phyloP scores from a whole-genome alignment of 2,888 invertebrate genomes.

The Bedellia somnulentella region DNA sequence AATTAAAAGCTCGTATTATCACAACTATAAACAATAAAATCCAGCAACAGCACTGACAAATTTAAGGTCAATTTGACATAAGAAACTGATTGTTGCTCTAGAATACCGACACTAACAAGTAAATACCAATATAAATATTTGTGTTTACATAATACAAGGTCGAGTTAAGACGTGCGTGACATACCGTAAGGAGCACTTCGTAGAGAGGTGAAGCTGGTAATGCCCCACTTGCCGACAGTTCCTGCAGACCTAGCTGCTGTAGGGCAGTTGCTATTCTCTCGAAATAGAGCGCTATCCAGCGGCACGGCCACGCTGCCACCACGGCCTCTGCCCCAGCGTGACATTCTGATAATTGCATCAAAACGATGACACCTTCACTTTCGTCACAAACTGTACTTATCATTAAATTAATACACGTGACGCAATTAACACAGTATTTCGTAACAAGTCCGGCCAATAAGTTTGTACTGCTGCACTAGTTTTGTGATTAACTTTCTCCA shows the following conservation, averaged over 20 bases:
- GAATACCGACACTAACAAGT: not conserved
- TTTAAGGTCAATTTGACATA: no score
- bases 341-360: constrained; percentile 62
- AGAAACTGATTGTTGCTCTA: not conserved
- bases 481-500: constrained; percentile 25
- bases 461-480: not conserved
- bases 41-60: no score
- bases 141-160: no score
- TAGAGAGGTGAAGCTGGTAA: constrained; percentile 90
- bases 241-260: constrained; percentile 88
- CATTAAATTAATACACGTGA: constrained; percentile 38
- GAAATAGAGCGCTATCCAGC: constrained; percentile 64
- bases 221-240: constrained; percentile 92
- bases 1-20: no score
- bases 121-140: not conserved
- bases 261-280: constrained; percentile 83
- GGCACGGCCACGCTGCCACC: constrained; percentile 65
- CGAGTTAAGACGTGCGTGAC: no score
- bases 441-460: constrained; percentile 1
- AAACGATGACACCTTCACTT: constrained; percentile 42
- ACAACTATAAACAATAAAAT: no score
- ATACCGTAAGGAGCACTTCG: constrained; percentile 76
- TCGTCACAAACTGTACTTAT: constrained; percentile 29
- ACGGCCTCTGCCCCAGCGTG: constrained; percentile 66
- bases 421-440: constrained; percentile 11